Percentiles rank a stretch among this genome's conserved stretches.
Evolutionary conservation across 2,797 vertebrate species (phyloP).

Genomic region (Orientallactaga sibirica): DNA sequence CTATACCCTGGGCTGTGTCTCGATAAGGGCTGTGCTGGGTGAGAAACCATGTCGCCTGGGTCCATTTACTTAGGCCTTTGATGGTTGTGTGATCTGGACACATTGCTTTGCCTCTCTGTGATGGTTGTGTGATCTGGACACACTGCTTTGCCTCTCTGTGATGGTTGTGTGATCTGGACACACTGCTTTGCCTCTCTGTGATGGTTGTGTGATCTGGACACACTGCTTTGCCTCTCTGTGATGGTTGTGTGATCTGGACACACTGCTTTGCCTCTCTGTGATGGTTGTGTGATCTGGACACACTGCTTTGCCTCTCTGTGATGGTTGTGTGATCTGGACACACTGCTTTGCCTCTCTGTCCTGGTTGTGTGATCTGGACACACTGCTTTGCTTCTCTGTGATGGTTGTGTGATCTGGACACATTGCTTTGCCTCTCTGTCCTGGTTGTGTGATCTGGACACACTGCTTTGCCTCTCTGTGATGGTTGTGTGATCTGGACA

Average conservation of each 20-base stretch:
- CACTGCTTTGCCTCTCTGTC: not conserved
- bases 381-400: too few species aligned
- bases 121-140: too few species aligned
- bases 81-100: rapidly evolving
- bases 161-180: too few species aligned
- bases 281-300: too few species aligned
- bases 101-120: rapidly evolving
- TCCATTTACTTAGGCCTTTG: rapidly evolving
- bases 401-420: rapidly evolving
- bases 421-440: too few species aligned
- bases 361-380: rapidly evolving
- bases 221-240: not conserved
- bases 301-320: not conserved
- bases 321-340: too few species aligned
- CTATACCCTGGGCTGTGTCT: rapidly evolving
- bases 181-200: not conserved
- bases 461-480: too few species aligned
- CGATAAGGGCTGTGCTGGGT: rapidly evolving
- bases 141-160: not conserved
- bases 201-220: too few species aligned
- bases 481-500: rapidly evolving
- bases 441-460: rapidly evolving
- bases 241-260: too few species aligned
- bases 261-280: not conserved
- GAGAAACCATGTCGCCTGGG: too few species aligned